A percentile compares a stretch with the other conserved stretches of the same genome.
phyloP scores from a whole-genome alignment of 2,888 invertebrate species.

The Pristionchus mayeri region DNA sequence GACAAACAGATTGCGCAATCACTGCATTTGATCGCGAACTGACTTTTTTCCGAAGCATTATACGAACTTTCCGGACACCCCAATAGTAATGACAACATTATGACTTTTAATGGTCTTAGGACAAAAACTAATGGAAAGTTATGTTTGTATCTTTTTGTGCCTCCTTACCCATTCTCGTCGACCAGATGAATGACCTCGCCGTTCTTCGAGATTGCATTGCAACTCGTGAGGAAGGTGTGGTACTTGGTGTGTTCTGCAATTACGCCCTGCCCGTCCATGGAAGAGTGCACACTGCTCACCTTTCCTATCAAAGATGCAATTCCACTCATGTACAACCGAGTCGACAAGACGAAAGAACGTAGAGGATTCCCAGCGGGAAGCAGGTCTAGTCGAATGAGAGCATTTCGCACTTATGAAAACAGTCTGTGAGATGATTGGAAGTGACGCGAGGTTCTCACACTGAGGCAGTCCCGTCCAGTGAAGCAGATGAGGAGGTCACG shows the following conservation, averaged over 20 bases:
- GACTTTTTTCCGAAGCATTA: too few species aligned
- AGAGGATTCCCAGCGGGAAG: constrained; percentile 61
- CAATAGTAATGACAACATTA: too few species aligned
- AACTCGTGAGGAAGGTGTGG: constrained; percentile 60
- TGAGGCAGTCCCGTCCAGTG: background rate
- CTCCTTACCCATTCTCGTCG: constrained; percentile 65
- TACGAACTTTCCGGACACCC: too few species aligned
- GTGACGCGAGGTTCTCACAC: constrained; percentile 20
- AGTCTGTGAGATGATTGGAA: constrained; percentile 2
- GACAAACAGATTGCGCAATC: too few species aligned
- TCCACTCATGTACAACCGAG: constrained; percentile 67
- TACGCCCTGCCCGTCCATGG: background rate
- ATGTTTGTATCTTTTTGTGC: too few species aligned
- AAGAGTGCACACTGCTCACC: constrained; percentile 49
- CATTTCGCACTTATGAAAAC: constrained; percentile 53
- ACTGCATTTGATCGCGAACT: too few species aligned
- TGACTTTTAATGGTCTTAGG: too few species aligned
- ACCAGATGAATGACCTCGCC: constrained; percentile 64
- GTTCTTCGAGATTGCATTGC: constrained; percentile 62
- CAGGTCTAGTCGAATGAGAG: constrained; percentile 59
- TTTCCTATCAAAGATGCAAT: constrained; percentile 55
- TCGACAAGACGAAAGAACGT: constrained; percentile 63
- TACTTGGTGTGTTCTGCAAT: constrained; percentile 56
- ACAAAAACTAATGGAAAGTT: too few species aligned
- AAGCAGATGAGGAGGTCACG: background rate